These are phyloP conservation scores for Drosophila nannoptera DNA, from an alignment of 1,140 invertebrate genomes.

Conservation along the genomic window DNA sequence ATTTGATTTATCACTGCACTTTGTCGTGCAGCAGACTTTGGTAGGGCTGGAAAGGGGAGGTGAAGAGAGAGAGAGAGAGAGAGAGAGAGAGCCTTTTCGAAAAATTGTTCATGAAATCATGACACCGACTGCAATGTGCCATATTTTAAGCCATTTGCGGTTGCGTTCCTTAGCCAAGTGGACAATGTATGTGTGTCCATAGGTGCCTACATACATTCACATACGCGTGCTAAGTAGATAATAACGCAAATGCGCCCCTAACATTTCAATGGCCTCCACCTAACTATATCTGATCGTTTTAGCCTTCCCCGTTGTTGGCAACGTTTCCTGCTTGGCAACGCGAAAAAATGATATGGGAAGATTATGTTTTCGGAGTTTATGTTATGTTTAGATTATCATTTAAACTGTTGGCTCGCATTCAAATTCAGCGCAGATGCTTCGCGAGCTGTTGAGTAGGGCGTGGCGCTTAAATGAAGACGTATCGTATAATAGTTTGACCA, in stretches of 20 bases:
- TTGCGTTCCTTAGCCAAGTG: not conserved
- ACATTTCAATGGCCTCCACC: conserved; percentile 23
- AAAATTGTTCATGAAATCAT: conserved; percentile 70
- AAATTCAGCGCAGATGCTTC: not conserved
- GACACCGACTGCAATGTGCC: conserved; percentile 52
- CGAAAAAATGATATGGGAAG: too few species aligned
- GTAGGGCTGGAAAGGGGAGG: not conserved
- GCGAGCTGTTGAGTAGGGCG: conserved; percentile 27
- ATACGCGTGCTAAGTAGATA: conserved; percentile 21
- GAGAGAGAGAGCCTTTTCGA: conserved; percentile 7
- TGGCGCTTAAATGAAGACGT: conserved; percentile 57
- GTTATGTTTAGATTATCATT: too few species aligned
- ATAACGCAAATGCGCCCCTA: conserved; percentile 14
- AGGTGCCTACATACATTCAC: not conserved
- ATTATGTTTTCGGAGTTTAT: too few species aligned
- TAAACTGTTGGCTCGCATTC: too few species aligned
- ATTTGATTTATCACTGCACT: conserved; percentile 78
- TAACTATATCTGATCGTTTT: not conserved
- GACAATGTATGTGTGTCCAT: not conserved
- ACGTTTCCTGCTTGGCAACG: conserved; percentile 3
- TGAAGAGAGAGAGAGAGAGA: not conserved
- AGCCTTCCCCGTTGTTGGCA: not conserved
- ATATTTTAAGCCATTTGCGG: conserved; percentile 71
- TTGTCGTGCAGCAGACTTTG: conserved; percentile 36
- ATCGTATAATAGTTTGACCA: conserved; percentile 33